Evolutionary conservation across 2,888 invertebrate genomes (phyloP), one percentile per base, ranked within the genome.

Genomic region (Julus scandinavius): DNA sequence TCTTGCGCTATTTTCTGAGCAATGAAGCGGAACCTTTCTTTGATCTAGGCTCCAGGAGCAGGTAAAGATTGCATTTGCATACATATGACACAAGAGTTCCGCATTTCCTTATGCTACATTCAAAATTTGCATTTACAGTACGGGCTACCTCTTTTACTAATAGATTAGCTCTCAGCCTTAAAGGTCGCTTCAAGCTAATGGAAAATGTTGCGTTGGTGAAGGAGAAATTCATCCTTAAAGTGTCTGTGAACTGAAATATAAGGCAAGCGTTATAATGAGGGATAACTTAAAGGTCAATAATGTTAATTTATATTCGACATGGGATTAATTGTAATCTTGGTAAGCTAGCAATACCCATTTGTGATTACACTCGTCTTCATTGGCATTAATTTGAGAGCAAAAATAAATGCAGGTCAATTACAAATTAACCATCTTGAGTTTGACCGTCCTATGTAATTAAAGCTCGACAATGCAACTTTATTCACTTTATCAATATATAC

Each of bases 1-100:
- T 58, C 58, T 17, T n/a, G 58, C 17, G 58, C n/a, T 58, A 45
- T 58, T 58, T 58, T 58, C 58, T n/a, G n/a, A 58, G 58, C n/a
- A n/a, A 58, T 58, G 58, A 58, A 58, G 58, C 58, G 58, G n/a
- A 58, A 58, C 58, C 58, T 58, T 58, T 58, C 58, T 58, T 58
- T 58, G 58, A 58, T 58, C 58, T 58, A 17, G 17, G 58, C n/a
- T 58, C 58, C 58, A 58, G n/a, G 58, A 58, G 58, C 58, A 58
- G 58, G 58, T 58, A 58, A 17, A 15, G 58, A n/a, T 17, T 58
- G 58, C 15, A 58, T 58, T 58, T 58, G 58, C 58, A 58, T 58
- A 58, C 17, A 58, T 58, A 58, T 58, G 58, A 58, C 58, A 58
- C 58, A 5, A n/a, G 58, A n/a, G 17, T 58, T 58, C 58, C n/a